Percentiles rank a stretch among this genome's conserved stretches.
phyloP scores from a whole-genome alignment of 2,888 invertebrate species.

The Sphaerophoria taeniata region DNA sequence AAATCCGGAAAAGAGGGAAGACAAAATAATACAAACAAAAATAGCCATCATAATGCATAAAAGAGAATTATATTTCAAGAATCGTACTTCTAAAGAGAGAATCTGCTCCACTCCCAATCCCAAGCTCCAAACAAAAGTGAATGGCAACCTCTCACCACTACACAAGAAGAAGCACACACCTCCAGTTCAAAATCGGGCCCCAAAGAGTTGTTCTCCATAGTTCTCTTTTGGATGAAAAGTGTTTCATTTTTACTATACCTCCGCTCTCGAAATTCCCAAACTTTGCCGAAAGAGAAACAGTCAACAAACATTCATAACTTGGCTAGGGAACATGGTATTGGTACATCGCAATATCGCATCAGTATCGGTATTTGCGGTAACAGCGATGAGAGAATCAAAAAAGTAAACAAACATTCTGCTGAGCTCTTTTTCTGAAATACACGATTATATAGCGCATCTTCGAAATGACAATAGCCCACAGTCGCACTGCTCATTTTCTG shows the following conservation, averaged over 20 bases:
- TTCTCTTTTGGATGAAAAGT: background rate
- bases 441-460: constrained; percentile 37
- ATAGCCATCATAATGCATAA: constrained; percentile 37
- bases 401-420: constrained; percentile 47
- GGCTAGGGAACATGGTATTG: background rate
- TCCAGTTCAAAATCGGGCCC: background rate
- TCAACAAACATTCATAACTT: background rate
- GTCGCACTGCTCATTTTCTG: background rate
- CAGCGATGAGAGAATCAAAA: constrained; percentile 22
- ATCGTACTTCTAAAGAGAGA: background rate
- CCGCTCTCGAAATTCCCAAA: background rate
- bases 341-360: background rate
- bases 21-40: constrained; percentile 37
- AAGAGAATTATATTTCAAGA: background rate
- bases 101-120: background rate
- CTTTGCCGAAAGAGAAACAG: background rate
- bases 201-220: background rate
- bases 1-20: constrained; percentile 37
- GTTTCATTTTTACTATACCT: constrained; percentile 33
- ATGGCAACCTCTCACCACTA: too few species aligned
- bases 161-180: background rate
- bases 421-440: constrained; percentile 29
- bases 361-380: background rate
- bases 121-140: too few species aligned
- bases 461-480: background rate